These are phyloP conservation scores for Echinometra lucunter DNA, from an alignment of 53 echinoderm and acorn worm genomes.

Conservation along the genomic window DNA sequence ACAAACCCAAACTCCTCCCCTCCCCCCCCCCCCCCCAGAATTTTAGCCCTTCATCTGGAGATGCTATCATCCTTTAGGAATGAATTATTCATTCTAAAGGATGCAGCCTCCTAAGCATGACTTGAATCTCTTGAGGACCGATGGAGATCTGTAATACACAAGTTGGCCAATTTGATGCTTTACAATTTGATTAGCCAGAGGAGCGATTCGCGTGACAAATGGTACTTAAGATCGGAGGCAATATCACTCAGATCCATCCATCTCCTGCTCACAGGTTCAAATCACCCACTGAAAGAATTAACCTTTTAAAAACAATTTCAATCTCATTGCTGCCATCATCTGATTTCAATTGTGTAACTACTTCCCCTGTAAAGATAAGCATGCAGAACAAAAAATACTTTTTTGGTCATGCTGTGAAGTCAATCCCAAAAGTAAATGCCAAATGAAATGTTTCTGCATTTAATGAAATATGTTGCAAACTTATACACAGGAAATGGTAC, in stretches of 20 bases:
- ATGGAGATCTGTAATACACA: neutral
- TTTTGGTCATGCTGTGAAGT: neutral
- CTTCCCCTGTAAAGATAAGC: neutral
- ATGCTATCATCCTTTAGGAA: neutral
- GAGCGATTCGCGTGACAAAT: slow-evolving; percentile 25
- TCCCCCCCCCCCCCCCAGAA: neutral
- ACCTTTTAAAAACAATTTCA: slow-evolving; percentile 25
- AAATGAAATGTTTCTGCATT: neutral
- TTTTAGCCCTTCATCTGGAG: neutral
- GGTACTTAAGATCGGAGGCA: slow-evolving; percentile 18
- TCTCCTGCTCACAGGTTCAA: neutral
- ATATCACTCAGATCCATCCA: slow-evolving; percentile 15
- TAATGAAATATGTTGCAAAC: neutral
- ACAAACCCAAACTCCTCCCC: neutral
- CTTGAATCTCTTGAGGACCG: neutral
- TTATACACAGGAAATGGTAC: neutral
- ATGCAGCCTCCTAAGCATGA: neutral
- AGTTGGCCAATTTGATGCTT: slow-evolving; percentile 25
- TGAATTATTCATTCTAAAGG: slow-evolving; percentile 33
- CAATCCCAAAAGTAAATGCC: neutral
- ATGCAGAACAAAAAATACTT: neutral
- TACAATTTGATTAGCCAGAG: slow-evolving; percentile 40
- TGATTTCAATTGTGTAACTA: neutral
- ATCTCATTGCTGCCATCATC: neutral
- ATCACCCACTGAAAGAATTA: slow-evolving; percentile 23